Evolutionary conservation across 2,113 vertebrate genomes (phyloP).

Genomic region (Halichoerus grypus): DNA sequence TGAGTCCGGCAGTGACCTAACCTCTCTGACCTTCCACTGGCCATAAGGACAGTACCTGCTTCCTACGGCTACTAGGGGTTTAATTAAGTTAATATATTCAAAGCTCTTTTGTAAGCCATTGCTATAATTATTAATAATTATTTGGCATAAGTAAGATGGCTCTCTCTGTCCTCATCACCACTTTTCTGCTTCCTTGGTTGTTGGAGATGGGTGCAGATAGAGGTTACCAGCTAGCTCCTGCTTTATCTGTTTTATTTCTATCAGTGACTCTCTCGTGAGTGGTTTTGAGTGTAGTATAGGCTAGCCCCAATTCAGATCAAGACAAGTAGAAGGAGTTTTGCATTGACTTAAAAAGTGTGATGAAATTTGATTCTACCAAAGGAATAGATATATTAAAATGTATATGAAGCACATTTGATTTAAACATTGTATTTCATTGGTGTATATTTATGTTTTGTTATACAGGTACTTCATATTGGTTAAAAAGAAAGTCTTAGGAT

Average conservation of each 20-base stretch:
- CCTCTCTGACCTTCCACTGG: background rate
- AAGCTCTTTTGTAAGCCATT: constrained; percentile 28
- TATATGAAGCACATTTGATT: constrained; percentile 18
- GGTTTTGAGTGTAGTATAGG: background rate
- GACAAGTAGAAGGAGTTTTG: background rate
- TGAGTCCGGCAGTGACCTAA: background rate
- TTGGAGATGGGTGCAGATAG: background rate
- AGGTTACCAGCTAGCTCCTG: background rate
- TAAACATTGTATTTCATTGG: background rate
- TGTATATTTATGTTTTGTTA: background rate
- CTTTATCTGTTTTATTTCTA: constrained; percentile 12
- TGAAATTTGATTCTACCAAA: constrained; percentile 19
- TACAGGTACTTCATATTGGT: constrained; percentile 35
- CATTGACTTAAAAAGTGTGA: background rate
- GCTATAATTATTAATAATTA: constrained; percentile 24
- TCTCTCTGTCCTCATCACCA: background rate
- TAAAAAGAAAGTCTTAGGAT: constrained; percentile 42
- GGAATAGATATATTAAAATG: constrained; percentile 12
- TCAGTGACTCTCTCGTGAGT: background rate
- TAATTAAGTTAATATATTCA: constrained; percentile 37
- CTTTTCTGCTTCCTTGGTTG: constrained; percentile 9
- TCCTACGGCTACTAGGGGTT: background rate
- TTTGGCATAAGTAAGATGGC: constrained; percentile 17
- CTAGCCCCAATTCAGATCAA: constrained; percentile 6
- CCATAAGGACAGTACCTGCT: background rate